Percentiles rank a stretch among this genome's conserved stretches.
Evolutionary conservation across 2,888 invertebrate species (phyloP).

Genomic region (Steinernema carpocapsae): DNA sequence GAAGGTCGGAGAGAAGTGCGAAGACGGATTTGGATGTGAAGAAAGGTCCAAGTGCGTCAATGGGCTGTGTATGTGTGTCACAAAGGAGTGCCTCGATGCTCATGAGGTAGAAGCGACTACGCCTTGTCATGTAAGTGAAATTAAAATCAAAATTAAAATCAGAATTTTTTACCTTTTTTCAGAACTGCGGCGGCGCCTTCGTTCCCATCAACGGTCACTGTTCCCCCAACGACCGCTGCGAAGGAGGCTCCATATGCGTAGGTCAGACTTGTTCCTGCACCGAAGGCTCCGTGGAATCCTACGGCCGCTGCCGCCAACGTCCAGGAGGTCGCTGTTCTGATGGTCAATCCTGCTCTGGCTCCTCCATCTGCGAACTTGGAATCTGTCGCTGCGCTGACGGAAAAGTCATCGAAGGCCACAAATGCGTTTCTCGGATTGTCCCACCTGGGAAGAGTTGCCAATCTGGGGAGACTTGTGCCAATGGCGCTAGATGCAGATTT

Average conservation of each 20-base stretch:
- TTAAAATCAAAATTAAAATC: not conserved
- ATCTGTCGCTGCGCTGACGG: constrained; percentile 50
- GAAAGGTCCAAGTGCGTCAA: constrained; percentile 58
- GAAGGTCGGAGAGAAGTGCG: constrained; percentile 59
- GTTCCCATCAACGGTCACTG: constrained; percentile 57
- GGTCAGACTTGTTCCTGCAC: constrained; percentile 58
- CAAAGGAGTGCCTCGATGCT: not conserved
- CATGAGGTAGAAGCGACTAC: constrained; percentile 1
- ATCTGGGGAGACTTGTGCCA: constrained; percentile 57
- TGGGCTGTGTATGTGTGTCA: constrained; percentile 43
- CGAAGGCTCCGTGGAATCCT: constrained; percentile 57
- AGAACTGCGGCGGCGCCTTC: constrained; percentile 43
- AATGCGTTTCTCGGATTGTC: constrained; percentile 50
- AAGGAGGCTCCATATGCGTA: constrained; percentile 61
- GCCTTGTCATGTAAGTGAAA: not conserved
- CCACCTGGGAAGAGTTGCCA: constrained; percentile 60
- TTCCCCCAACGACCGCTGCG: constrained; percentile 56
- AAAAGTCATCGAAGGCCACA: constrained; percentile 41
- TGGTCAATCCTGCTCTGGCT: constrained; percentile 64
- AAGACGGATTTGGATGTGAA: constrained; percentile 59
- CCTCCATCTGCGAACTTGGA: constrained; percentile 48
- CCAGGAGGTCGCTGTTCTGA: constrained; percentile 59
- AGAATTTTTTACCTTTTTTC: not conserved
- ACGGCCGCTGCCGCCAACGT: constrained; percentile 56
- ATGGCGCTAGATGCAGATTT: constrained; percentile 60